Percentiles rank a stretch among this genome's conserved stretches.
phyloP scores from a whole-genome alignment of 2,888 invertebrate species.

The Ophioninae sp. region DNA sequence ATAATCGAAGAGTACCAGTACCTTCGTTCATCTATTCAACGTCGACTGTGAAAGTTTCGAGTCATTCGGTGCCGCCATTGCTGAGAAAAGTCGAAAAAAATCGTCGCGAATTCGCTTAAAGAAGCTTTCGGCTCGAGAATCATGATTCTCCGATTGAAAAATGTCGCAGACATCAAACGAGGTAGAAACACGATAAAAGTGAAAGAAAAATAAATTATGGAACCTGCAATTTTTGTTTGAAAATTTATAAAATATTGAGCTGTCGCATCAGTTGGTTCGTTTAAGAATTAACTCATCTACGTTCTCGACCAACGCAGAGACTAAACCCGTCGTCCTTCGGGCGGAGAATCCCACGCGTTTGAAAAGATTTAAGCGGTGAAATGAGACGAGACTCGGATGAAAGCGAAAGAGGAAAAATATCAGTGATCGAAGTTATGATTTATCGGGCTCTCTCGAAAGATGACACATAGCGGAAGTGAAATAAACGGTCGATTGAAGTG shows the following conservation, averaged over 20 bases:
- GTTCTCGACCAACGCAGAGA: not conserved
- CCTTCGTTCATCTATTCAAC: no score
- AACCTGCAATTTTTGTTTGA: not conserved
- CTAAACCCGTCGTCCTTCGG: slow-evolving; percentile 27
- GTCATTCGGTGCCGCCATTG: no score
- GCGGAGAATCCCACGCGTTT: slow-evolving; percentile 10
- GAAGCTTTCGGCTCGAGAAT: no score
- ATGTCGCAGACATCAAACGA: not conserved
- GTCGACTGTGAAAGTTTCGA: no score
- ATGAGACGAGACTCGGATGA: not conserved
- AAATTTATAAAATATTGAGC: not conserved
- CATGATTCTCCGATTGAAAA: no score
- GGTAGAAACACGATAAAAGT: no score
- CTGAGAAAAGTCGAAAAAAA: no score
- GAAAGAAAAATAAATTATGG: not conserved
- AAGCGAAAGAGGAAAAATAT: not conserved
- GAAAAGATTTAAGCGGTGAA: not conserved
- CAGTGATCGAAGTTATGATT: no score
- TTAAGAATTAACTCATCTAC: not conserved
- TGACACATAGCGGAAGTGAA: not conserved
- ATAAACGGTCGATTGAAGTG: not conserved
- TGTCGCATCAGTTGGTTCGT: not conserved
- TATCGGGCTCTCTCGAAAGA: not conserved
- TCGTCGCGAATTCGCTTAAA: no score
- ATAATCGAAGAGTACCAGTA: not conserved